Base-by-base conservation (phyloP, 1,140 invertebrate genomes). In the Lepidostoma basale region DNA sequence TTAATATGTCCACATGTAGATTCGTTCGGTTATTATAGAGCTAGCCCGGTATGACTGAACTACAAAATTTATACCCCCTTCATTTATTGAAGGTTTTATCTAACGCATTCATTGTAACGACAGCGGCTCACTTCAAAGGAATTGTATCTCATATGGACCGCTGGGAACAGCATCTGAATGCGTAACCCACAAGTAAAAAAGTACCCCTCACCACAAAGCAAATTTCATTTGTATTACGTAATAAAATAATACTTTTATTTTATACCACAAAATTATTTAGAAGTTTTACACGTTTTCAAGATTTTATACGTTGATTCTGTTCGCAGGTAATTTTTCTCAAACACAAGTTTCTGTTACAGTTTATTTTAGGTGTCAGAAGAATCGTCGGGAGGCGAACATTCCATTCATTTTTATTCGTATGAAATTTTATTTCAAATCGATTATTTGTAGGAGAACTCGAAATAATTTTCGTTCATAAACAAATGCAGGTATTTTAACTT, bases 61-160 rank as follows among this genome's bases (percentile, higher is more conserved):
- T 49, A 25, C 20, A 49, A 49, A 23, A 49, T 49, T 49, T 49
- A 49, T 49, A 49, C 45, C 45, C 45, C 45, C 22, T 23, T 49
- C 45, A 49, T 20, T n/a, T 23, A 49, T 49, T 49, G 45, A 49
- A 49, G 45, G 45, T 49, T 49, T 49, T 49, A 49, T 49, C 45
- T 49, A 49, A 26, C 45, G 45, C 45, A 49, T 25, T 49, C 45
- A 49, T 49, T 49, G 45, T 23, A 22, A 23, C 45, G 45, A 49
- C 45, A 26, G 45, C 45, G 45, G 45, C 23, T 1, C 0, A 49
- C 45, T 23, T 49, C 45, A 49, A 49, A 49, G 45, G 25, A 49
- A 22, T 49, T 49, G 14, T 23, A 10, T 49, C 45, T 22, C 45
- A 25, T 49, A 23, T 49, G 45, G 45, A n/a, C 18, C 25, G n/a